Percentiles rank a stretch among this genome's conserved stretches.
phyloP scores from a whole-genome alignment of 2,888 invertebrate species.

The Pyralis farinalis region DNA sequence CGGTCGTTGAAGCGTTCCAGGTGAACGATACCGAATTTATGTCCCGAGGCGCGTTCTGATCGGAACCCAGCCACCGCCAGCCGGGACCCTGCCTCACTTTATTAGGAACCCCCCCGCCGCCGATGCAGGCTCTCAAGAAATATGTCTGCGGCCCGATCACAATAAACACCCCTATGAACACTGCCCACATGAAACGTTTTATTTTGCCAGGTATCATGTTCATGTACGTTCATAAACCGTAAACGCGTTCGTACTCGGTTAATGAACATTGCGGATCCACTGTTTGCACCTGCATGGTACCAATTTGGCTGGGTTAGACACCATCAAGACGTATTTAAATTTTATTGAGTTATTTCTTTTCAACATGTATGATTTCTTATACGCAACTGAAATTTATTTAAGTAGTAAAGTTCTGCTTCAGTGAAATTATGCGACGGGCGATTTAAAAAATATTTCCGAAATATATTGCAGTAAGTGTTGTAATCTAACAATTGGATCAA shows the following conservation, averaged over 20 bases:
- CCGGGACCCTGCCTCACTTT: slow-evolving; percentile 38
- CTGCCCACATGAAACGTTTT: slow-evolving; percentile 55
- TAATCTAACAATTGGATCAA: slow-evolving; percentile 49
- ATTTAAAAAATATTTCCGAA: slow-evolving; percentile 20
- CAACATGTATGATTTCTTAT: too few relatives aligned
- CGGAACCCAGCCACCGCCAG: slow-evolving; percentile 36
- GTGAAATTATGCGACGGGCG: too few relatives aligned
- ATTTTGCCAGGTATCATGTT: slow-evolving; percentile 54
- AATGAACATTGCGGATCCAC: slow-evolving; percentile 33
- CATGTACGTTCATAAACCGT: slow-evolving; percentile 46
- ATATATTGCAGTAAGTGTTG: slow-evolving; percentile 19
- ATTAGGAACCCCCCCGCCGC: slow-evolving; percentile 41
- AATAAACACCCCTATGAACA: slow-evolving; percentile 51
- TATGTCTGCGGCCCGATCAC: slow-evolving; percentile 52
- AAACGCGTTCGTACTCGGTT: slow-evolving; percentile 37
- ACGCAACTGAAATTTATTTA: too few relatives aligned
- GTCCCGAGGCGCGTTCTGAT: slow-evolving; percentile 49
- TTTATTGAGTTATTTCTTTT: too few relatives aligned
- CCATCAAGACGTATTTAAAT: too few relatives aligned
- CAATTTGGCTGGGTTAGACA: too few relatives aligned
- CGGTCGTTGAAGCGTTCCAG: slow-evolving; percentile 50
- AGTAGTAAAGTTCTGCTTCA: too few relatives aligned
- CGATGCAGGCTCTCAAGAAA: slow-evolving; percentile 39
- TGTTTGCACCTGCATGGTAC: too few relatives aligned
- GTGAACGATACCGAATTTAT: slow-evolving; percentile 65